Conservation (phyloP, 2,113 vertebrate genomes). For the Myiagra hebetior region DNA sequence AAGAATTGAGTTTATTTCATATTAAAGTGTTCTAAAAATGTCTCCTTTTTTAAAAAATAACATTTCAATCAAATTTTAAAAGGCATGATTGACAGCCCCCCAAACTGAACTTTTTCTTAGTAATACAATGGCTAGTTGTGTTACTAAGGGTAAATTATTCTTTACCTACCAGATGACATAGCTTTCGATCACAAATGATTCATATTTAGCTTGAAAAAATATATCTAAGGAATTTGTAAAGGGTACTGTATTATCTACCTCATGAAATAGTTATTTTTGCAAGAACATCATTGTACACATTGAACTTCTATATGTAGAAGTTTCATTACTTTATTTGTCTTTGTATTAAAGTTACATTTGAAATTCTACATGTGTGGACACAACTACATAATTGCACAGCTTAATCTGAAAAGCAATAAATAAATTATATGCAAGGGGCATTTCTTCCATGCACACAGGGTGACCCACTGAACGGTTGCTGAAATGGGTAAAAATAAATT, state of each 20-base stretch:
- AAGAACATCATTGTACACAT: not conserved
- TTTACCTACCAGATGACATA: not conserved
- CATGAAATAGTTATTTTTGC: not conserved
- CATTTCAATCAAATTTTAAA: not conserved
- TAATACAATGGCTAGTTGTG: not conserved
- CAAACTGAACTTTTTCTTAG: not conserved
- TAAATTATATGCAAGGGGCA: not conserved
- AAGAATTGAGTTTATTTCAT: not conserved
- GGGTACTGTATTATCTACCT: not conserved
- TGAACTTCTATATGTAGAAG: not conserved
- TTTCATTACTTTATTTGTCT: not conserved
- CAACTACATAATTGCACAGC: not conserved
- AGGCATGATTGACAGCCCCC: rapidly evolving
- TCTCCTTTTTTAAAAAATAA: not conserved
- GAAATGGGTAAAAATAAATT: not conserved
- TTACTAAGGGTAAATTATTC: not conserved
- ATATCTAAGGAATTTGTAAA: not conserved
- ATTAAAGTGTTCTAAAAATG: not conserved
- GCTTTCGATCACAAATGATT: not conserved
- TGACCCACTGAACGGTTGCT: not conserved
- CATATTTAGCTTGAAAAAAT: not conserved
- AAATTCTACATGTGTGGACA: not conserved
- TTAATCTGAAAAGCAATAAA: not conserved
- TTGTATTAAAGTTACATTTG: not conserved
- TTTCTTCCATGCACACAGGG: not conserved